Base-by-base conservation (phyloP, 2,888 invertebrate species). In the Punctoribates punctum region DNA sequence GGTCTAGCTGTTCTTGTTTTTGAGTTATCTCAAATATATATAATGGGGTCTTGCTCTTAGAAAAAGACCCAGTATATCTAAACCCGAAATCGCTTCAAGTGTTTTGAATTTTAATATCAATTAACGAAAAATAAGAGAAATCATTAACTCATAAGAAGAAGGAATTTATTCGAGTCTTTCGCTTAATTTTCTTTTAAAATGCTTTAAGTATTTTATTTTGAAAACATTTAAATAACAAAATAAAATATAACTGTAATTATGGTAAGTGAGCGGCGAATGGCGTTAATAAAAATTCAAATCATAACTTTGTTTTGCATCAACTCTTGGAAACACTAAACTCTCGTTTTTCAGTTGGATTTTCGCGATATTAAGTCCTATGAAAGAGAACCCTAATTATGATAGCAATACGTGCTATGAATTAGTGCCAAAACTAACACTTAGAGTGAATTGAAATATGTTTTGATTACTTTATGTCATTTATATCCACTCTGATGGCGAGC, bases 361-460 rank as follows among this genome's bases (percentile, higher is more conserved):
- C 1, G 1, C 11, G 11, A 51, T 51, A 51, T 51, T 17, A 51
- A 51, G 17, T 17, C n/a, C 51, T 51, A 20, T 51, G 4, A 51
- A 20, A n/a, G 51, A 51, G 20, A 51, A 34, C 1, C 15, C 20
- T 20, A 67, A 34, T 67, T 4, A 67, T 67, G 34, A 67, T 67
- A 67, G 34, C 15, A 60, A 48, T 9, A 48, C 72, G 72, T 72
- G 72, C 72, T 72, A 15, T 72, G 72, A 72, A 72, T 72, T 72
- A 72, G 77, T 67, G 38, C 74, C 77, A 57, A 77, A 77, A 74
- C 77, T 77, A 73, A 73, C 60, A 73, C 54, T 57, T 57, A 51
- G 3, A 48, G 73, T 57, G 54, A 73, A 73, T 57, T 51, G 73
- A 73, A 73, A 73, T 51, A 73, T 73, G 60, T 73, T 73, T 73